Evolutionary conservation across 2,797 vertebrate species (phyloP).

Genomic region (Hydrophis major): DNA sequence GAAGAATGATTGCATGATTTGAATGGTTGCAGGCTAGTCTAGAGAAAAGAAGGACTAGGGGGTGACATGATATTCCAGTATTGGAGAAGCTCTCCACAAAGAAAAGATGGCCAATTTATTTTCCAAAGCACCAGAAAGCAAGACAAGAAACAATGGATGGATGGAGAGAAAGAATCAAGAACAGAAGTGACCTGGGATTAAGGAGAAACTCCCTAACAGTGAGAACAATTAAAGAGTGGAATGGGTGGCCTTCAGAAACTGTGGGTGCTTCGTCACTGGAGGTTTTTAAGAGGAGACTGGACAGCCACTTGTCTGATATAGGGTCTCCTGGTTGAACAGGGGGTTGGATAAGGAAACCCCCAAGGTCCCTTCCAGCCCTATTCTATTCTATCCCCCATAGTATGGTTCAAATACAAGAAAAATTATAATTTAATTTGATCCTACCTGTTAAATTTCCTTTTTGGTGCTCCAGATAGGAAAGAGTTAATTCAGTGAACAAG

Average conservation of each 20-base stretch:
- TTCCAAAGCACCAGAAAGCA: background rate
- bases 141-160: background rate
- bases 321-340: background rate
- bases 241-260: background rate
- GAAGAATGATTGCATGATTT: background rate
- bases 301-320: background rate
- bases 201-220: background rate
- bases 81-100: background rate
- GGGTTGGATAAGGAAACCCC: background rate
- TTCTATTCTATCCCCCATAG: background rate
- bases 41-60: background rate
- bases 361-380: background rate
- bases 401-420: background rate
- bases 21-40: background rate
- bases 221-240: background rate
- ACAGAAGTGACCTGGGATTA: background rate
- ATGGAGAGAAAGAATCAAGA: background rate
- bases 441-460: background rate
- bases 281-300: background rate
- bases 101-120: background rate
- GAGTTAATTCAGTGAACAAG: background rate
- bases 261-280: background rate
- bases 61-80: background rate
- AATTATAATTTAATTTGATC: background rate
- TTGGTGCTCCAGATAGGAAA: background rate